Base-by-base conservation (phyloP, 2,888 invertebrate species). In the Diplazon laetatorius region DNA sequence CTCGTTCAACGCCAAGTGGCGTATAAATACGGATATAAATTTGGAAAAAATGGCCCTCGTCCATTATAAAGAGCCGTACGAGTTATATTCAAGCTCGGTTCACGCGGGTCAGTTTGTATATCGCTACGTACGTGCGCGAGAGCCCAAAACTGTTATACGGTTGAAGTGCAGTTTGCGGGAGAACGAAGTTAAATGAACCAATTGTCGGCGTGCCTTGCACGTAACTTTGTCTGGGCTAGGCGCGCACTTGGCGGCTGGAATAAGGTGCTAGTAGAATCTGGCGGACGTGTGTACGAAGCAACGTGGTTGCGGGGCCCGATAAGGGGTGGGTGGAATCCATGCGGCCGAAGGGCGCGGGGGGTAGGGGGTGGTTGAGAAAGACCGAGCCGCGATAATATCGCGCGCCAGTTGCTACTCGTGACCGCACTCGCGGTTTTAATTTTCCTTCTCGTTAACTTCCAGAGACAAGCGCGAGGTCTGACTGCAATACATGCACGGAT, bases 401-500 rank as follows among this genome's bases (percentile, higher is more conserved):
- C 76, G 63, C 71, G 71, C 59, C 57, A 55, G 48, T 52, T 70
- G 75, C 65, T 71, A 76, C 80, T 75, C 68, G 71, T 77, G 69
- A 69, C 76, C 76, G 72, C 70, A 59, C 65, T 76, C 72, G 74
- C 55, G 75, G 80, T 82, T 83, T 82, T 84, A 81, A 82, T 80
- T 84, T 81, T 81, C 80, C 78, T 70, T 70, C 78, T 80, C 83
- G 82, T 81, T 81, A 81, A 81, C 81, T 81, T 78, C 55, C 74
- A 70, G 63, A 42, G 78, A 35, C 80, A 75, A 73, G 78, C 76
- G 73, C 78, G 79, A 48, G 76, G 48, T 44, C 60, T 57, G 30
- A 14, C n/a, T 14, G 14, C 35, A 39, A 39, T 52, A 16, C 16
- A 20, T 68, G 42, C 16, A 35, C 30, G 30, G 62, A 20, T 48